Evolutionary conservation across 2,888 invertebrate genomes (phyloP), one percentile per base, ranked within the genome.

Genomic region (Nomada fabriciana): DNA sequence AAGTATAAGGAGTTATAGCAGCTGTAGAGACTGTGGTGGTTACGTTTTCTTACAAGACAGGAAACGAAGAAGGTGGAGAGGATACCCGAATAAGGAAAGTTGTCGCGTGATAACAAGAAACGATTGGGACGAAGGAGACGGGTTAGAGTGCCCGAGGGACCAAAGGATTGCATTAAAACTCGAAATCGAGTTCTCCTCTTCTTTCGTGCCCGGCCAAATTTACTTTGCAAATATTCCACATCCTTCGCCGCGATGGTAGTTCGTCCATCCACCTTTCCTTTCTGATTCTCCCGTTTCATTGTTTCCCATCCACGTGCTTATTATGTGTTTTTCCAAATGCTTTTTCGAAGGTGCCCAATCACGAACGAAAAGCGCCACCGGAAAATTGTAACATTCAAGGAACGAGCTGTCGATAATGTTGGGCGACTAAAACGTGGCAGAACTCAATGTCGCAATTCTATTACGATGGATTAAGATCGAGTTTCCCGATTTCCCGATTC

Each of bases 151-250:
- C 87, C 79, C 79, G 55, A 29, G 81, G 86, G 86, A 85, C 81
- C 69, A 55, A 57, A 80, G 76, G 86, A 91, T 92, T 91, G 90
- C 89, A 92, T 91, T 91, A 91, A 92, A 92, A 92, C 91, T 92
- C 91, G 88, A 90, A 91, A 92, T 91, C 89, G 90, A 92, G 90
- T 92, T 92, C 86, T 86, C 80, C 81, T 87, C 80, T 81, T 84
- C 80, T 84, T 80, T 71, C 78, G 82, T 64, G 71, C n/a, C 77
- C 86, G 83, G 83, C 84, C 86, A 91, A 91, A 92, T 91, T 92
- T 92, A 92, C 92, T 92, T 90, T 90, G 72, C 88, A 78, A 92
- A 92, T 91, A 91, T 91, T 89, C 87, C 89, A 90, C 89, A 90
- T 91, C 76, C 77, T 50, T 55, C 25, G 20, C 23, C 59, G 18